Base-by-base conservation (phyloP, 1,140 invertebrate genomes). In the Bilobella aurantiaca region DNA sequence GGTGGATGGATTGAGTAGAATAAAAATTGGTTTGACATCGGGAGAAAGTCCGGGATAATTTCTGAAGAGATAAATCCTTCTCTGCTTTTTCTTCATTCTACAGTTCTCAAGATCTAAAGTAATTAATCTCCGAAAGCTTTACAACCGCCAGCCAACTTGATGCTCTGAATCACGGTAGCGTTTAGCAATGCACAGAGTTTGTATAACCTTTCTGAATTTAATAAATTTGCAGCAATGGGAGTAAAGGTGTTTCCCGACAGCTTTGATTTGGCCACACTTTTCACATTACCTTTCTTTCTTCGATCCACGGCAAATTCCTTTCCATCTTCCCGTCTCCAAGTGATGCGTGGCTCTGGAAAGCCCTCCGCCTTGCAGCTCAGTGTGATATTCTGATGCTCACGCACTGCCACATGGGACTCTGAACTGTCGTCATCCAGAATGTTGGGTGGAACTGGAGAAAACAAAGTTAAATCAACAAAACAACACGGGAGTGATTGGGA, bases 371-470 rank as follows among this genome's bases (percentile, higher is more conserved):
- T 69, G 46, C 71, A 72, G 46, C 66, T 69, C 68, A 96, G 82
- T 42, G 89, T 93, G 58, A 93, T 87, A 77, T 94, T 94, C 76
- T 90, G 86, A 77, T 91, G 89, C 78, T 94, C 91, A 21, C 90
- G 81, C 18, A 93, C 87, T 8, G 90, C 89, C 27, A 95, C 88
- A 29, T 88, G 89, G 34, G 89, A 91, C 72, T 89, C 85, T 14
- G 90, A 90, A 71, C 89, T 91, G 71, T 88, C 82, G 30, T 85
- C 82, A 75, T 93, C 90, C 75, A 92, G 76, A 74, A 94, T 93
- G 74, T 91, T 91, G 16, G 91, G 91, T 21, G 91, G 90, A 66
- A 94, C 90, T 93, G 79, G 23, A 57, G 23, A 59, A 27, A 59
- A 32, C n/a, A n/a, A n/a, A n/a, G n/a, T n/a, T n/a, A n/a, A n/a